phyloP scores from a whole-genome alignment of 2,888 invertebrate genomes.

The Patella caerulea region DNA sequence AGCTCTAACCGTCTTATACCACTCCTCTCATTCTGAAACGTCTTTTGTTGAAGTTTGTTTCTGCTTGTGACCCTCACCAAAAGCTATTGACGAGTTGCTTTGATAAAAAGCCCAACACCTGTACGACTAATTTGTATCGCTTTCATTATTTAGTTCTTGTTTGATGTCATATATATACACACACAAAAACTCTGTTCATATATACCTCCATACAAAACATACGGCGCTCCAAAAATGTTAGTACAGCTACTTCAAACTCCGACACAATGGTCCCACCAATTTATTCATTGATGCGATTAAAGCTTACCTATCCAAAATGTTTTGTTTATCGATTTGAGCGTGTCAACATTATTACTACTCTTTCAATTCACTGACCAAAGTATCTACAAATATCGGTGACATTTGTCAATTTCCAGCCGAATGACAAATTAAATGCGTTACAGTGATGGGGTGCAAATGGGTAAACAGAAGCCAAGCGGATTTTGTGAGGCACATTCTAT shows the following conservation, averaged over 20 bases:
- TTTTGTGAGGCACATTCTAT: conserved; percentile 7
- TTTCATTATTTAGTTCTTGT: neutral
- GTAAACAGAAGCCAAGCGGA: neutral
- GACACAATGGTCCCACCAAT: neutral
- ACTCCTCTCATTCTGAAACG: neutral
- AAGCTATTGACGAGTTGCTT: conserved; percentile 5
- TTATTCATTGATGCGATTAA: neutral
- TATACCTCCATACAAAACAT: conserved; percentile 5
- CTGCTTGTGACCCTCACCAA: conserved; percentile 2
- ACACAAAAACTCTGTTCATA: neutral
- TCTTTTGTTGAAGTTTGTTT: neutral
- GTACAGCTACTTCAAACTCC: neutral
- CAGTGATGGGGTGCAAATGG: neutral
- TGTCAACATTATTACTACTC: conserved; percentile 21
- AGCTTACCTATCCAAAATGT: conserved; percentile 20
- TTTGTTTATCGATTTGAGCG: conserved; percentile 24
- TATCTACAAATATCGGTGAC: conserved; percentile 12
- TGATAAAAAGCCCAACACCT: neutral
- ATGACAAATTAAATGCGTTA: neutral
- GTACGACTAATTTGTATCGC: neutral
- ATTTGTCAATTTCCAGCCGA: conserved; percentile 2
- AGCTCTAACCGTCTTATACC: conserved; percentile 4
- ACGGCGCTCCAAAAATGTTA: neutral
- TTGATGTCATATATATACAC: neutral
- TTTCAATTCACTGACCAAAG: conserved; percentile 9